phyloP scores from a whole-genome alignment of 1,140 invertebrate species.

The Sycophaga agraensis region DNA sequence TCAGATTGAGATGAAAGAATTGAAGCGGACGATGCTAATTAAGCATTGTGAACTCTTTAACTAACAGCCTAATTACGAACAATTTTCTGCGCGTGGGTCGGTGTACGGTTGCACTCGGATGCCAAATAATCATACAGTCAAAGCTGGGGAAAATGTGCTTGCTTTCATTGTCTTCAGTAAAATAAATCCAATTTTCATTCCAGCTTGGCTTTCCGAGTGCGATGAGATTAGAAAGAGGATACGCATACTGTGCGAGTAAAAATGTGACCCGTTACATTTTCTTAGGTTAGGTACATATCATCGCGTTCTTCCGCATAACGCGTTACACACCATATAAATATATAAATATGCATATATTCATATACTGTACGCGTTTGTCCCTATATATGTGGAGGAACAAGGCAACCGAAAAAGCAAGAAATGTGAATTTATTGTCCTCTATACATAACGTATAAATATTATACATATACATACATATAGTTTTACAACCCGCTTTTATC shows the following conservation, averaged over 20 bases:
- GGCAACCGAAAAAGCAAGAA: not conserved
- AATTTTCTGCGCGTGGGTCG: too few relatives aligned
- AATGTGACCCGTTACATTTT: not conserved
- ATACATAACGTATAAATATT: not conserved
- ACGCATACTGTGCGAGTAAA: not conserved
- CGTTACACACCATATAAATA: conserved; percentile 33
- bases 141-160: too few relatives aligned
- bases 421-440: not conserved
- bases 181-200: too few relatives aligned
- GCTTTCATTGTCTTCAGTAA: too few relatives aligned
- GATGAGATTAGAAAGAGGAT: not conserved
- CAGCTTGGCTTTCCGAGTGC: too few relatives aligned
- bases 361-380: too few relatives aligned
- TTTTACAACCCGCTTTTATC: conserved; percentile 20
- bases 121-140: too few relatives aligned
- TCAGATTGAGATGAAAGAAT: too few relatives aligned
- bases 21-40: too few relatives aligned
- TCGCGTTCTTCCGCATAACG: conserved; percentile 41
- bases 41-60: too few relatives aligned
- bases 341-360: conserved; percentile 21
- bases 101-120: too few relatives aligned
- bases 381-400: conserved; percentile 7
- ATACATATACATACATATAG: not conserved
- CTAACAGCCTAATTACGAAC: too few relatives aligned
- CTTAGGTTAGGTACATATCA: conserved; percentile 49